Evolutionary conservation across 1,140 invertebrate genomes (phyloP).

Genomic region (Drosophila sp.): DNA sequence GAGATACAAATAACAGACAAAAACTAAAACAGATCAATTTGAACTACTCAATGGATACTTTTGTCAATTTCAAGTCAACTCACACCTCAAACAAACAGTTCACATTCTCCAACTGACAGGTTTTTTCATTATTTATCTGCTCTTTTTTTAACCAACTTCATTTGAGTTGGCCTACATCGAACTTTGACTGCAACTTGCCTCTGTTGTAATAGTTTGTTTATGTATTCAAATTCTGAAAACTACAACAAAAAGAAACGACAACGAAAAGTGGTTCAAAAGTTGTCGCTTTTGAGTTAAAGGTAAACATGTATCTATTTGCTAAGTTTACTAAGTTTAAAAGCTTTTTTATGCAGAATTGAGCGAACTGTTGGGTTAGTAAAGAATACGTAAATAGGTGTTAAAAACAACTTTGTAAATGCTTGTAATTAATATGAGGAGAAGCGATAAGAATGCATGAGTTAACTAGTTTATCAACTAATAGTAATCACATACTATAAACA

Average conservation of each 20-base stretch:
- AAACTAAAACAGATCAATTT: not conserved
- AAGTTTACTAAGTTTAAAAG: slow-evolving; percentile 31
- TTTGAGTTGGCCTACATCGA: slow-evolving; percentile 41
- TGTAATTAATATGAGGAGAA: slow-evolving; percentile 6
- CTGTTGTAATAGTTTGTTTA: slow-evolving; percentile 38
- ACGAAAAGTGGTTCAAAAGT: slow-evolving; percentile 21
- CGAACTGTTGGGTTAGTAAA: slow-evolving; percentile 13
- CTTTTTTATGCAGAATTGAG: slow-evolving; percentile 41
- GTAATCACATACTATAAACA: not conserved
- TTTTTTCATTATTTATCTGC: slow-evolving; percentile 3
- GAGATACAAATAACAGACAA: slow-evolving; percentile 9
- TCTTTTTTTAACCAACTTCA: slow-evolving; percentile 27
- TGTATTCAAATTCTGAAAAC: slow-evolving; percentile 39
- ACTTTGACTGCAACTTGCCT: slow-evolving; percentile 19
- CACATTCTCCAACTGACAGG: slow-evolving; percentile 9
- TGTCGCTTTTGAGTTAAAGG: slow-evolving; percentile 15
- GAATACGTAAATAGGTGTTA: not conserved
- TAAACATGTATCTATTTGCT: slow-evolving; percentile 29
- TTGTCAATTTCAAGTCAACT: not conserved
- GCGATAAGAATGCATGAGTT: not conserved
- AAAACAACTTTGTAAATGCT: not conserved
- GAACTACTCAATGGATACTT: not conserved
- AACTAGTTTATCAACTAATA: slow-evolving; percentile 6
- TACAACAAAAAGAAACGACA: slow-evolving; percentile 7
- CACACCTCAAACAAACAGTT: slow-evolving; percentile 19